Evolutionary conservation across 2,888 invertebrate species (phyloP), one percentile per base, ranked within the genome.

Genomic region (Hermaeophaga mercurialis): DNA sequence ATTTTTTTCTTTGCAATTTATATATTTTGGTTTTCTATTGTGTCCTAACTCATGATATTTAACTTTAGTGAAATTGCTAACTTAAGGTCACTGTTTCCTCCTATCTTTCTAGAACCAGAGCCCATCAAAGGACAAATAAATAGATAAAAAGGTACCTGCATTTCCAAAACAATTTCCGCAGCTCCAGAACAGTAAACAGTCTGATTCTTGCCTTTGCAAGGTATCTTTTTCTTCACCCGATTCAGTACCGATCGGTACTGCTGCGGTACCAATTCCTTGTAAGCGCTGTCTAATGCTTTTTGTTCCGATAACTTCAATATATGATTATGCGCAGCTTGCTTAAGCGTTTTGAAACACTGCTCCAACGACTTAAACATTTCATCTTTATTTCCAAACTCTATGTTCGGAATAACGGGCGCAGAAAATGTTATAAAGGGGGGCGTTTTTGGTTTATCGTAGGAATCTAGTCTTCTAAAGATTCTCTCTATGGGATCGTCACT

Each of bases 251-350:
- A 72, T 54, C 78, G 77, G 70, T 85, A 88, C 36, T 87, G 75
- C 28, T 82, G 80, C 0, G 86, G 86, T 22, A 85, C 75, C 45
- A 85, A 72, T 65, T 86, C 85, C 56, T 83, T 73, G 67, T 85
- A 89, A 34, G 79, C 80, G 57, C 84, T 83, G 75, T 90, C 88
- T 7, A 88, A 73, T 0, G 85, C 84, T 41, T 85, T 85, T 58
- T 88, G 82, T 70, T 89, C 86, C 0, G 85, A 84, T 9, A 85
- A 77, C 62, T 82, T 80, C 26, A 85, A 72, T 58, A 82, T 81
- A 65, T 86, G 87, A 67, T 81, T 79, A 46, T 78, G 79, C 4
- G 82, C 80, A 59, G 78, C 78, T 49, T 77, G 76, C 56, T 76
- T 76, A 6, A 82, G 63, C 0, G 71, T 73, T 62, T 75, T 77